Evolutionary conservation across 2,113 vertebrate species (phyloP).

Genomic region (Pachycephala philippinensis): DNA sequence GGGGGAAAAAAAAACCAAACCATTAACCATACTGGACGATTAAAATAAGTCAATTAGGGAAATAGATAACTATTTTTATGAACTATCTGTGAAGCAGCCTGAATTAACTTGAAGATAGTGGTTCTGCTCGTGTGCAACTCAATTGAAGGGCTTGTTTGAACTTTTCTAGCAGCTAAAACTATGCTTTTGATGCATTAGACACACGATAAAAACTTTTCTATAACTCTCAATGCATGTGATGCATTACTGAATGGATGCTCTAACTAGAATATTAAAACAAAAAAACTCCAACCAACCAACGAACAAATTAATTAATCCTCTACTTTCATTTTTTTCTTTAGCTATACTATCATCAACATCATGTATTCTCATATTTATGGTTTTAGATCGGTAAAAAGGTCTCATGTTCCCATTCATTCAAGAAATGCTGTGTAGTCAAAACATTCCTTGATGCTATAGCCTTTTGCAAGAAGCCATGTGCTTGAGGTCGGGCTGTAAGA

Average conservation of each 20-base stretch:
- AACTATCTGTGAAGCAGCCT: neutral
- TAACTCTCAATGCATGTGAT: neutral
- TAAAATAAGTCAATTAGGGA: neutral
- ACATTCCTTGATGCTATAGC: neutral
- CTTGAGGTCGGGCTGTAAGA: neutral
- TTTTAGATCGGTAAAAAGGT: neutral
- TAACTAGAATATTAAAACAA: neutral
- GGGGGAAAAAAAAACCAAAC: neutral
- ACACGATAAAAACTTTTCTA: neutral
- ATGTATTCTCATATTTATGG: neutral
- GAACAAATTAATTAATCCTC: neutral
- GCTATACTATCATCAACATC: neutral
- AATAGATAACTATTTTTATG: neutral
- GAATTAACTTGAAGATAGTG: neutral
- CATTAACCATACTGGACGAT: neutral
- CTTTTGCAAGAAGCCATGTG: neutral
- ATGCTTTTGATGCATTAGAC: neutral
- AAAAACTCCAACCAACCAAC: neutral
- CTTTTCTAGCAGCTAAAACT: neutral
- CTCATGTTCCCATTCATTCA: neutral
- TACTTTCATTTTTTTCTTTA: neutral
- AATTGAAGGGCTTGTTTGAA: neutral
- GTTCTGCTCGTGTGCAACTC: neutral
- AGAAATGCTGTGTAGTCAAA: conserved; percentile 8
- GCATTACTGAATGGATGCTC: neutral